phyloP scores from a whole-genome alignment of 2,888 invertebrate genomes.

The Agrypnus murinus region DNA sequence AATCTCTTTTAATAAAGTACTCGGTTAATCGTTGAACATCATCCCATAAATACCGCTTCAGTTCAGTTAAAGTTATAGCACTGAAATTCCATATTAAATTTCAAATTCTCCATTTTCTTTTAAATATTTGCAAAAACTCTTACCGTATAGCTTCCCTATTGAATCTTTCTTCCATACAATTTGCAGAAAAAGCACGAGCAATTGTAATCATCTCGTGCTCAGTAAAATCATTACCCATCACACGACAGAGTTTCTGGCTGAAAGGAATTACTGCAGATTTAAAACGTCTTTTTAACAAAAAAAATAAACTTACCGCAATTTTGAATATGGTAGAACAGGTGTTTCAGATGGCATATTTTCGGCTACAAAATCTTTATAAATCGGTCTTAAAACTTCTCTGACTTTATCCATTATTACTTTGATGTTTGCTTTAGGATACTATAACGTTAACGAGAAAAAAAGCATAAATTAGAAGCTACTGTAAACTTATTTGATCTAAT shows the following conservation, averaged over 20 bases:
- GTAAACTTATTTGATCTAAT: background rate
- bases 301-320: conserved; percentile 66
- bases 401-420: conserved; percentile 84
- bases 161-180: conserved; percentile 71
- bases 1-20: conserved; percentile 76
- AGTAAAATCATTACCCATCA: conserved; percentile 81
- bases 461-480: no score
- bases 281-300: background rate
- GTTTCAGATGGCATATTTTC: conserved; percentile 75
- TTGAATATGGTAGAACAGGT: conserved; percentile 68
- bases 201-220: conserved; percentile 89
- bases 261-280: background rate
- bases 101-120: background rate
- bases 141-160: conserved; percentile 72
- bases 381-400: conserved; percentile 78
- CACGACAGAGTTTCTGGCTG: conserved; percentile 78
- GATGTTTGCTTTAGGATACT: conserved; percentile 86
- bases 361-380: conserved; percentile 85
- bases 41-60: conserved; percentile 84
- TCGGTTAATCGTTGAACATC: conserved; percentile 78
- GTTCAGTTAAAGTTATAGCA: conserved; percentile 81
- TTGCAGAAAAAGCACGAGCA: conserved; percentile 82
- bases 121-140: conserved; percentile 66
- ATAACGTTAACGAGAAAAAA: conserved; percentile 59
- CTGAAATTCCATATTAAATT: conserved; percentile 69